Evolutionary conservation across 2,888 invertebrate species (phyloP).

Genomic region (Saturnia japonica): DNA sequence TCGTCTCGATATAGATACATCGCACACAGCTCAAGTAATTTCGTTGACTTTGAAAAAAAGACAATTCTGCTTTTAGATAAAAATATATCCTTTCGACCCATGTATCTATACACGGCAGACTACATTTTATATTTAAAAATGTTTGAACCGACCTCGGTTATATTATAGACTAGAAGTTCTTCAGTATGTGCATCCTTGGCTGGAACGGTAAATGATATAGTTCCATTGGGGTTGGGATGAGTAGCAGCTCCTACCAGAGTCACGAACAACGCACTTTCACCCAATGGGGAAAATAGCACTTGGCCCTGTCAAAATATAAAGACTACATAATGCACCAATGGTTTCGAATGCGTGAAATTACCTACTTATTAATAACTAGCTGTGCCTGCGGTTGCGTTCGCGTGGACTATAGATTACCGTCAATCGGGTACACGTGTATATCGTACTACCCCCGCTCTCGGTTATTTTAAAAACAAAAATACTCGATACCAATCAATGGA

Average conservation of each 20-base stretch:
- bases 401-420: too few relatives aligned
- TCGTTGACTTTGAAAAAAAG: not conserved
- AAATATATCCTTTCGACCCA: not conserved
- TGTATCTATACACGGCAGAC: not conserved
- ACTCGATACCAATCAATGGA: too few relatives aligned
- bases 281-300: conserved; percentile 68
- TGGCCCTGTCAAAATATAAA: conserved; percentile 48
- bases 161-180: conserved; percentile 62
- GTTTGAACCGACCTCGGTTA: conserved; percentile 59
- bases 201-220: conserved; percentile 50
- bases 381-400: too few relatives aligned
- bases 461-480: too few relatives aligned
- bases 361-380: not conserved
- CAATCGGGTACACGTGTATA: too few relatives aligned
- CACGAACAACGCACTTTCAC: conserved; percentile 64
- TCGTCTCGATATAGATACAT: not conserved
- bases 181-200: conserved; percentile 61
- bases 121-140: not conserved
- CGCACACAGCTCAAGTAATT: not conserved
- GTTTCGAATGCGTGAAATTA: not conserved
- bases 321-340: not conserved
- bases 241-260: conserved; percentile 52
- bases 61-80: not conserved
- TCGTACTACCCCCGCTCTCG: too few relatives aligned
- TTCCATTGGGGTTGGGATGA: conserved; percentile 66